Evolutionary conservation across 2,113 vertebrate species (phyloP), one percentile per base, ranked within the genome.

Genomic region (Nycticebus coucang): DNA sequence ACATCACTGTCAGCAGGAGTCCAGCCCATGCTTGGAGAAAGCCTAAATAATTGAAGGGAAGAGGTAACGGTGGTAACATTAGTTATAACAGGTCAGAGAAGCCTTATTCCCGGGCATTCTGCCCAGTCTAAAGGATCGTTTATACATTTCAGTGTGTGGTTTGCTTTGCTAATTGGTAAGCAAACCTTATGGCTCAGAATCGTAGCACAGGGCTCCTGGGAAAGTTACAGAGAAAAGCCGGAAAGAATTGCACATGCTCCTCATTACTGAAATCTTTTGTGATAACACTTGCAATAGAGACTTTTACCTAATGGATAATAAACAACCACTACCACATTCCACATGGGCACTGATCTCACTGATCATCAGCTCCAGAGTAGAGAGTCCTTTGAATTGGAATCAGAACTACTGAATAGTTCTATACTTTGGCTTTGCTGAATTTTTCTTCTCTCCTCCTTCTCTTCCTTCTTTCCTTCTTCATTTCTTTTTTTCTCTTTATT

Each of bases 1-100:
- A 5, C 45, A 33, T 94, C 96, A 89, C 95, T 98, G 97, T 97
- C 98, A 97, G 97, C 97, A 98, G 97, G 98, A 98, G 97, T 91
- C 88, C 95, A 97, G 94, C 37, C 81, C 91, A 72, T 96, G 71
- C 92, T 77, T 95, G 84, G 77, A 94, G 81, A 75, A 98, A 97
- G 92, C 92, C 96, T 98, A 97, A 98, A 98, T 98, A 98, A 98
- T 97, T 97, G 97, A 98, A 98, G 89, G 74, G 95, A 98, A 97
- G 92, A 97, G 72, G 96, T 97, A 97, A 97, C 62, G 69, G 95
- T 97, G 94, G 93, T 84, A 98, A 82, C 94, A 92, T 97, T 97
- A 97, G 96, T 97, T 98, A 89, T 83, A 97, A 53, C 53, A 74
- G 91, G 75, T 93, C 96, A 97, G 92, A 96, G 97, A 98, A 88